phyloP scores from a whole-genome alignment of 2,113 vertebrate species.

The Spilogale gracilis region DNA sequence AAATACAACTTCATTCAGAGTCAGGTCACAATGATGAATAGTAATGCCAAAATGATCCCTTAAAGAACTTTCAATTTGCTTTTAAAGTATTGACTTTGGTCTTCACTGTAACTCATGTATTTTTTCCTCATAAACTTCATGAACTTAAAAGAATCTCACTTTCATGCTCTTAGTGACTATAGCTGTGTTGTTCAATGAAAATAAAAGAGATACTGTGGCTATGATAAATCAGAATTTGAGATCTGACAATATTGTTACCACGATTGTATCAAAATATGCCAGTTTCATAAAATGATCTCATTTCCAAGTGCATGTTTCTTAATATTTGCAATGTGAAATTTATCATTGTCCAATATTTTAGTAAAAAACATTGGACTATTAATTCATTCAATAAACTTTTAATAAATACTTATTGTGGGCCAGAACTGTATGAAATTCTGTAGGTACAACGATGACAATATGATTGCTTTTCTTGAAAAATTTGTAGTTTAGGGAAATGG shows the following conservation, averaged over 20 bases:
- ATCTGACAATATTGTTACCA: constrained; percentile 15
- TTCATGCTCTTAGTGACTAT: constrained; percentile 44
- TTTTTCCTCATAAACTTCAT: constrained; percentile 57
- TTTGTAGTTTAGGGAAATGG: not conserved
- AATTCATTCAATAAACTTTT: constrained; percentile 43
- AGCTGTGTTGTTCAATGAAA: constrained; percentile 49
- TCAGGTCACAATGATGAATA: constrained; percentile 76
- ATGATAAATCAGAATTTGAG: constrained; percentile 50
- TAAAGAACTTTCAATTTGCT: constrained; percentile 70
- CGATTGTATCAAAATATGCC: constrained; percentile 3
- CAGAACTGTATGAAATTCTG: constrained; percentile 6
- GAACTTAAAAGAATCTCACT: constrained; percentile 47
- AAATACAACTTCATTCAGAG: constrained; percentile 79
- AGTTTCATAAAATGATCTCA: constrained; percentile 35
- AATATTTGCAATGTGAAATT: constrained; percentile 9
- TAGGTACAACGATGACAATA: not conserved
- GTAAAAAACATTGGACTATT: constrained; percentile 33
- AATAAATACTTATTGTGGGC: not conserved
- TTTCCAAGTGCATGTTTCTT: constrained; percentile 51
- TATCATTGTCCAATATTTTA: constrained; percentile 42
- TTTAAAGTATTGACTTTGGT: constrained; percentile 63
- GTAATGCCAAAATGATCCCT: constrained; percentile 62
- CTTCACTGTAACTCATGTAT: constrained; percentile 58
- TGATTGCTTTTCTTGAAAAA: constrained; percentile 6
- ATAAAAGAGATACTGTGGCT: constrained; percentile 50